These are phyloP conservation scores for Bergia puertoricense DNA, from an alignment of 92 coral and sea anemone genomes.

Conservation along the genomic window DNA sequence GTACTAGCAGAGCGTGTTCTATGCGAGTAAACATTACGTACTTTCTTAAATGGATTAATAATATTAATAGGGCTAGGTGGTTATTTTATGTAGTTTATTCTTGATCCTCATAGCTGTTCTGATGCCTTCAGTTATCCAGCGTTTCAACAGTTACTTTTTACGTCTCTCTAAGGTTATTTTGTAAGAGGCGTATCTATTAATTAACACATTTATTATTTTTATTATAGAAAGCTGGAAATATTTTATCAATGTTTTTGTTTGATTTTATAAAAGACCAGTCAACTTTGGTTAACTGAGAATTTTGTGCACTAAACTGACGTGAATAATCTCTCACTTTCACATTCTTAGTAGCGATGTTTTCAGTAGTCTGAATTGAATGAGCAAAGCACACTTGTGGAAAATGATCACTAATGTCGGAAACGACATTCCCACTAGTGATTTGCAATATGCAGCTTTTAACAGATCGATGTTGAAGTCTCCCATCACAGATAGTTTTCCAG, in stretches of 20 bases:
- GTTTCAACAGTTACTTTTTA: neutral
- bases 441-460: conserved; percentile 34
- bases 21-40: neutral
- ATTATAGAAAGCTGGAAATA: conserved; percentile 25
- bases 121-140: neutral
- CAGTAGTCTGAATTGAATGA: neutral
- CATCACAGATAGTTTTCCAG: neutral
- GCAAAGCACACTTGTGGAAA: conserved; percentile 29
- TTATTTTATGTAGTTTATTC: neutral
- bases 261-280: conserved; percentile 18
- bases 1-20: neutral
- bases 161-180: conserved; percentile 32
- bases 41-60: conserved; percentile 21
- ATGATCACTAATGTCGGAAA: neutral
- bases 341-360: neutral
- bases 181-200: conserved; percentile 48
- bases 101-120: neutral
- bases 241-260: neutral
- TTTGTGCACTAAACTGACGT: neutral
- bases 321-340: conserved; percentile 32
- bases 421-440: neutral
- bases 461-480: too few species aligned
- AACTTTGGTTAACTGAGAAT: neutral
- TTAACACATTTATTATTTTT: conserved; percentile 23
- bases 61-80: conserved; percentile 23